A percentile compares a stretch with the other conserved stretches of the same genome.
These are phyloP conservation scores for Astyanax mexicanus DNA, from an alignment of 2,797 vertebrate species.

Conservation along the genomic window DNA sequence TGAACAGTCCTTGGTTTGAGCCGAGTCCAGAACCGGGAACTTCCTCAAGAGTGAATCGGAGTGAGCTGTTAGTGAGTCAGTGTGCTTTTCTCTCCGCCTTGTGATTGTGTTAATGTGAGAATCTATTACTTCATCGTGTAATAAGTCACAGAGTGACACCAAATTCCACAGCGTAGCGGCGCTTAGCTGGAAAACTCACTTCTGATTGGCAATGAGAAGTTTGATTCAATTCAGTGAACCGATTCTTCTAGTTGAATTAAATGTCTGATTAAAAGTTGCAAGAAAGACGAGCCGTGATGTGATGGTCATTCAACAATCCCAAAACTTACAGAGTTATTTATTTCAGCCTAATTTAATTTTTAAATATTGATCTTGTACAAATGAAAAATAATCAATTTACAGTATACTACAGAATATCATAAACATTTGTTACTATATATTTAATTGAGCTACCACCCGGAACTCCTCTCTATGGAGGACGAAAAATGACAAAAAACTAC, in stretches of 20 bases:
- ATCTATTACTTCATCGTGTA: neutral
- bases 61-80: neutral
- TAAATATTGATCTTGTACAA: too few species aligned
- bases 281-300: too few species aligned
- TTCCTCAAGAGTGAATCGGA: neutral
- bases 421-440: too few species aligned
- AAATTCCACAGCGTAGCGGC: constrained; percentile 5
- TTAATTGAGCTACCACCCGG: too few species aligned
- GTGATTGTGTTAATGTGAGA: neutral
- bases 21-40: neutral
- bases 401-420: too few species aligned
- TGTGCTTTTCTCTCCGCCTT: neutral
- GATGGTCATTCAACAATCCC: neutral
- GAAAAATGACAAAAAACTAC: too few species aligned
- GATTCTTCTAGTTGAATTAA: neutral
- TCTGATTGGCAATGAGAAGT: neutral
- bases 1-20: neutral
- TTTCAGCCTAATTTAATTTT: too few species aligned
- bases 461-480: too few species aligned
- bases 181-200: neutral
- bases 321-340: too few species aligned
- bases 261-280: neutral
- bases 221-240: neutral
- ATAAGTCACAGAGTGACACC: neutral
- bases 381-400: too few species aligned